phyloP scores from a whole-genome alignment of 2,888 invertebrate genomes.

The Apamea anceps region DNA sequence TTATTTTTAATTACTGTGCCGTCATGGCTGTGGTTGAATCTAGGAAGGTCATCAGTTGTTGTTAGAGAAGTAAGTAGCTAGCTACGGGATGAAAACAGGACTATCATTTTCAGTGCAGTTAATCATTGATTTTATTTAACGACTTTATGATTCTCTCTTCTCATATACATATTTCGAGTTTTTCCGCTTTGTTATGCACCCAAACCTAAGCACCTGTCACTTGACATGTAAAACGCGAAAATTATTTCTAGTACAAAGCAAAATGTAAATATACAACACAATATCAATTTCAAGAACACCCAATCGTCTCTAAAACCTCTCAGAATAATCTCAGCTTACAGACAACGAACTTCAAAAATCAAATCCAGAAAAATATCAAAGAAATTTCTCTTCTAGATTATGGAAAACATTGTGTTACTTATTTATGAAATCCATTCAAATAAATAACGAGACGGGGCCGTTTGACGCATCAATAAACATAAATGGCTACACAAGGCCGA shows the following conservation, averaged over 20 bases:
- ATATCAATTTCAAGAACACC: not conserved
- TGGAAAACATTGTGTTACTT: constrained; percentile 57
- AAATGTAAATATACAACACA: not conserved
- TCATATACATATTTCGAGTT: not conserved
- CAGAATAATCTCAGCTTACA: not conserved
- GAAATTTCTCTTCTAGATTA: constrained; percentile 47
- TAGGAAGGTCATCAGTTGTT: not conserved
- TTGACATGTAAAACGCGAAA: not conserved
- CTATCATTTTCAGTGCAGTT: not conserved
- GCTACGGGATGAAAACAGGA: not conserved
- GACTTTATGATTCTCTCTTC: no score
- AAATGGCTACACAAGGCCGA: constrained; percentile 63
- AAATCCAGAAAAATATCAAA: constrained; percentile 41
- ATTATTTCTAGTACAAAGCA: not conserved
- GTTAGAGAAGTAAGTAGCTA: no score
- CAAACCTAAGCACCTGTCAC: not conserved
- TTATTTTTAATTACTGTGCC: not conserved
- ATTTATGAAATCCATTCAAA: constrained; percentile 66
- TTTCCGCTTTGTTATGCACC: not conserved
- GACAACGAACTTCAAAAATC: constrained; percentile 8
- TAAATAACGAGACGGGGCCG: constrained; percentile 63
- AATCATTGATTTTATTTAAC: not conserved
- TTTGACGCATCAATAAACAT: constrained; percentile 67
- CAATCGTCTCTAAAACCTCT: not conserved
- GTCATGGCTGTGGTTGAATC: no score